Percentiles rank a stretch among this genome's conserved stretches.
These are phyloP conservation scores for Mesocentrotus franciscanus DNA, from an alignment of 53 echinoderm and acorn worm species.

Conservation along the genomic window DNA sequence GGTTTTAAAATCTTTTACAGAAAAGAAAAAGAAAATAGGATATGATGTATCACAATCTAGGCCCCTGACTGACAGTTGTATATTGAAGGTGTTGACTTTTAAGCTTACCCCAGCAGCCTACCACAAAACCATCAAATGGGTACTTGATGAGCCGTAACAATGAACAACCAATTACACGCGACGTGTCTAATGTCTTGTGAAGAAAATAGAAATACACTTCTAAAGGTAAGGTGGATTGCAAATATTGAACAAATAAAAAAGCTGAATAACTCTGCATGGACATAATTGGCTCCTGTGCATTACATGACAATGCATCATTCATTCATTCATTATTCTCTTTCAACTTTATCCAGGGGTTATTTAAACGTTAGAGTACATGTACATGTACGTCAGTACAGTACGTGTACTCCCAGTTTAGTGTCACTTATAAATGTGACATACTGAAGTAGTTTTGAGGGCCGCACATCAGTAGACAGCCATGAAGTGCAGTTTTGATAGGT, in stretches of 20 bases:
- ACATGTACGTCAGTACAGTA: neutral
- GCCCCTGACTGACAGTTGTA: constrained; percentile 16
- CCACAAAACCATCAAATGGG: constrained; percentile 7
- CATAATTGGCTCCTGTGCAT: neutral
- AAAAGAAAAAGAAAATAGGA: neutral
- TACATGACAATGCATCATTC: neutral
- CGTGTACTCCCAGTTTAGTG: too few species aligned
- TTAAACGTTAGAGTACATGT: neutral
- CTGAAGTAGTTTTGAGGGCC: too few species aligned
- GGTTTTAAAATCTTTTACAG: neutral
- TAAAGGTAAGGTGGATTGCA: neutral
- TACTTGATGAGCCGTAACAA: constrained; percentile 32
- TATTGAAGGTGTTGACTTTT: constrained; percentile 11
- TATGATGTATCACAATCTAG: neutral
- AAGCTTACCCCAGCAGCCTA: neutral
- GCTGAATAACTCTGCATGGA: constrained; percentile 14
- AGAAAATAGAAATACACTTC: constrained; percentile 6
- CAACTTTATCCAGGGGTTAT: neutral
- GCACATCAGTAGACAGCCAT: too few species aligned
- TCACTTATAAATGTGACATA: too few species aligned
- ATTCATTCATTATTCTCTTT: constrained; percentile 2
- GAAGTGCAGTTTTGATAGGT: too few species aligned
- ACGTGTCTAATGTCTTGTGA: neutral
- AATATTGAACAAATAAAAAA: constrained; percentile 15
- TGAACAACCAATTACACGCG: constrained; percentile 25